Evolutionary conservation across 2,113 vertebrate genomes (phyloP), one percentile per base, ranked within the genome.

Genomic region (Aythya baeri): DNA sequence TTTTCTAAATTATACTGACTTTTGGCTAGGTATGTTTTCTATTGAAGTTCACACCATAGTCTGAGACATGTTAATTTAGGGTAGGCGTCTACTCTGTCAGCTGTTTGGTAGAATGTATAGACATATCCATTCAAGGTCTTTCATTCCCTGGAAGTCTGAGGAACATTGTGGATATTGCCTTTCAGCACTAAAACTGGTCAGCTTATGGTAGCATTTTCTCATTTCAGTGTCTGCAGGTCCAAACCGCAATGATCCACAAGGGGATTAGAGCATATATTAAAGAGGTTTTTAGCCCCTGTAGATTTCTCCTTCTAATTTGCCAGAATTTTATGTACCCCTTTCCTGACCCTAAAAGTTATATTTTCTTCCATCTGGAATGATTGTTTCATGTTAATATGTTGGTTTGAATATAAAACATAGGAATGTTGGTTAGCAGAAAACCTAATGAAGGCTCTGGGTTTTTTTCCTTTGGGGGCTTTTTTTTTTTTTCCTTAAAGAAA

Each of bases 291-390:
- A 87, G 91, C 88, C 96, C 92, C 96, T 94, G 83, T 93, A 94
- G 92, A 93, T 87, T 96, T 96, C 93, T 96, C 83, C 88, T 94
- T 93, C 96, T 96, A 96, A 97, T 97, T 96, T 95, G 94, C 88
- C 96, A 96, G 93, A 95, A 91, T 93, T 96, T 96, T 96, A 92
- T 92, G 92, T 95, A 96, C 94, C 96, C 96, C 92, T 81, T 97
- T 92, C 54, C 78, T 96, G 96, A 97, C 96, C 96, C 77, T 84
- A 96, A 86, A 92, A 95, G 74, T 87, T 83, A 95, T 93, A 95
- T 96, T 96, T 96, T 96, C 91, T 87, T 96, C 96, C 96, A 97
- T 96, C 96, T 97, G 94, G 96, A 96, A 89, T 82, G 88, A 93
- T 97, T 97, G 91, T 93, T 97, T 92, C 91, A 94, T 95, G 87